phyloP scores from a whole-genome alignment of 2,113 vertebrate genomes.

The Merops nubicus region DNA sequence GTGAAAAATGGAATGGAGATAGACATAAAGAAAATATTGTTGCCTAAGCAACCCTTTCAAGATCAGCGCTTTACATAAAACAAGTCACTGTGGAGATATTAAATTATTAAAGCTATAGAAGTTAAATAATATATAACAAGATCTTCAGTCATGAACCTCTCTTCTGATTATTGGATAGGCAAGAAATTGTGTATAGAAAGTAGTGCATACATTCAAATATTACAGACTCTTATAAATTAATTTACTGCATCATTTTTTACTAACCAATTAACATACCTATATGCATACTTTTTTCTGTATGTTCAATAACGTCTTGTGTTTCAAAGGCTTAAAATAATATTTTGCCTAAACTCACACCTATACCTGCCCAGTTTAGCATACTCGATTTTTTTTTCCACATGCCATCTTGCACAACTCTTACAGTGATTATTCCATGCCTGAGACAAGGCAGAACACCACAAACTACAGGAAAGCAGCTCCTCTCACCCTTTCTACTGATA shows the following conservation, averaged over 20 bases:
- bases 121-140: neutral
- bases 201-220: neutral
- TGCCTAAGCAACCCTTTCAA: neutral
- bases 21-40: neutral
- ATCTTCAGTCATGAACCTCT: neutral
- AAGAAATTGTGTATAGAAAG: neutral
- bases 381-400: neutral
- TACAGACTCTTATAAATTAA: neutral
- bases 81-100: neutral
- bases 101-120: neutral
- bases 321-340: neutral
- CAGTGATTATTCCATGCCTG: neutral
- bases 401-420: neutral
- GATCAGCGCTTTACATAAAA: neutral
- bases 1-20: neutral
- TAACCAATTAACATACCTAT: neutral
- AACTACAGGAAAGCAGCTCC: neutral
- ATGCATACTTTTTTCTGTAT: neutral
- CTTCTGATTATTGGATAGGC: neutral
- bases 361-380: neutral
- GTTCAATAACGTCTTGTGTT: neutral
- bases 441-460: neutral
- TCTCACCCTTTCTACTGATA: neutral
- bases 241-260: neutral
- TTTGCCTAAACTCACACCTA: neutral